These are phyloP conservation scores for Chloroceryle aenea DNA, from an alignment of 2,113 vertebrate genomes.

Conservation along the genomic window DNA sequence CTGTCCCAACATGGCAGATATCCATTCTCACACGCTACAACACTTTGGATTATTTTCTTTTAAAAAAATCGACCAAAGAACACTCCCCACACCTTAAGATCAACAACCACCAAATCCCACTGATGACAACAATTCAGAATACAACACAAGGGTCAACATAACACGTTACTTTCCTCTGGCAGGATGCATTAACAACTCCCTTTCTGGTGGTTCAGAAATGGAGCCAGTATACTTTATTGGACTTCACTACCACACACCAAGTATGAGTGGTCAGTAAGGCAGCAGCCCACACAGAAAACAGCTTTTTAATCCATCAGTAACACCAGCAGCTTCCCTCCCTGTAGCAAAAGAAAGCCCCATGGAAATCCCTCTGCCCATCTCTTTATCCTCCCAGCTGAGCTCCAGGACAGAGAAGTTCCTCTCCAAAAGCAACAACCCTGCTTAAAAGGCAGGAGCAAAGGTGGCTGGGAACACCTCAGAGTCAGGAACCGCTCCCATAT, in stretches of 20 bases:
- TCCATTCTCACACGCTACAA: constrained; percentile 37
- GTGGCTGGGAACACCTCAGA: not conserved
- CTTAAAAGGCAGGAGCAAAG: not conserved
- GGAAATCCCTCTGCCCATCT: not conserved
- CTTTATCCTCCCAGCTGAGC: not conserved
- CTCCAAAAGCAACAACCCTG: not conserved
- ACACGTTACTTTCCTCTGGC: not conserved
- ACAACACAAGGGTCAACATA: not conserved
- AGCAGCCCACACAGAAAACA: not conserved
- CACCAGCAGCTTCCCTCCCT: not conserved
- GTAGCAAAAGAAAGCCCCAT: not conserved
- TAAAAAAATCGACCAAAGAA: not conserved
- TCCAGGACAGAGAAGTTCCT: not conserved
- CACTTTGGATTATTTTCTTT: not conserved
- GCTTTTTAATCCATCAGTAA: not conserved
- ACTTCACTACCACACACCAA: not conserved
- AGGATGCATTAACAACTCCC: not conserved
- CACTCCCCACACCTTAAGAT: not conserved
- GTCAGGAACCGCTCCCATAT: not conserved
- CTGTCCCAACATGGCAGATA: not conserved
- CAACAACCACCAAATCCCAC: not conserved
- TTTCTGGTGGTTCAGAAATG: constrained; percentile 5
- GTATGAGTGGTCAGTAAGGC: not conserved
- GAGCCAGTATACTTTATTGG: not conserved
- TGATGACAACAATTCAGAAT: not conserved